Evolutionary conservation across 2,888 invertebrate species (phyloP), one percentile per base, ranked within the genome.

Genomic region (Camptogramma bilineatum): DNA sequence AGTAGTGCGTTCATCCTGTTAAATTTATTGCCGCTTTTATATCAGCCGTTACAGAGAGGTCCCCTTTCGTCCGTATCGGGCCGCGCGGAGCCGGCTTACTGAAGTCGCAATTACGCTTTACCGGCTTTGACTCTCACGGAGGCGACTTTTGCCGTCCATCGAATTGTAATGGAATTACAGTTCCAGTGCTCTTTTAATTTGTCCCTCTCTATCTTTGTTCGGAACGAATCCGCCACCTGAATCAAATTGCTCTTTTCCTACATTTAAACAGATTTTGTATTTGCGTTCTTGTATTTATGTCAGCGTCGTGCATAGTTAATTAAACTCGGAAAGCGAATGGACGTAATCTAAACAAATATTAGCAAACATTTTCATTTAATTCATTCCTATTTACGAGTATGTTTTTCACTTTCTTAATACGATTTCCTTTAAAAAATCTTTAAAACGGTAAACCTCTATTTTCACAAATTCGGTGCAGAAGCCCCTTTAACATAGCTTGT

Each of bases 21-120:
- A 90, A 93, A 93, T 93, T 93, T 93, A 93, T 92, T 90, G 91
- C 88, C 87, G 90, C 91, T 91, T 91, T 91, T 92, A 92, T 92
- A 92, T 92, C 91, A 90, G 88, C 89, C 91, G 90, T 90, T 90
- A 90, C 89, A 84, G 89, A 85, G 88, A 87, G 87, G 87, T 86
- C 89, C 91, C 91, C 89, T 91, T 89, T 87, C 88, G 90, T 86
- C 87, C 88, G 89, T 90, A 91, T 91, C 91, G 87, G 89, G 82
- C 86, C 83, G 84, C 86, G 87, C 85, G 90, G 87, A 89, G 90
- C 91, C 88, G 81, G 92, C 91, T 92, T 91, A 91, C 90, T 90
- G 84, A 87, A 91, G 89, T 91, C 88, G 91, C 93, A 92, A 92
- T 93, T 92, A 92, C 92, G 91, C 89, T 92, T 90, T 90, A 87